Conservation (phyloP, 2,113 vertebrate genomes). For the Lota lota region DNA sequence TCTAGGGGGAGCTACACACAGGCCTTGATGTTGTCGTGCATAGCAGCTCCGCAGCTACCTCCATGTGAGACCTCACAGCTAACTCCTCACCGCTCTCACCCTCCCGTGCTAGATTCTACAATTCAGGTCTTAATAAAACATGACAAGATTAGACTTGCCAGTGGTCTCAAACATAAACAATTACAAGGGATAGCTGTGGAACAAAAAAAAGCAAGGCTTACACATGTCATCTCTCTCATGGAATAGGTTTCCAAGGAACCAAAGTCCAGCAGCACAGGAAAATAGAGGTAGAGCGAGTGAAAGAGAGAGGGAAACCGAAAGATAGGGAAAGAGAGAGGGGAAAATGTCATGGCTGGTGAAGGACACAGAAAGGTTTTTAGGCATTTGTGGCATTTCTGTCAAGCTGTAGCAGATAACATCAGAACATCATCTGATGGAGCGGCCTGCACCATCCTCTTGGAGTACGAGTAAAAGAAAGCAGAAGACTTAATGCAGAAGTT, state of each 20-base stretch:
- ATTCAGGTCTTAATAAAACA: conserved; percentile 49
- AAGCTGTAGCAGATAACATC: conserved; percentile 51
- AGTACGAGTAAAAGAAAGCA: conserved; percentile 26
- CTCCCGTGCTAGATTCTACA: conserved; percentile 30
- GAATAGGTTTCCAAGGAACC: conserved; percentile 79
- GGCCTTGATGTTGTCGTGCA: background rate
- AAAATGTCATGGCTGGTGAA: conserved; percentile 4
- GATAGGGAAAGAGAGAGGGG: conserved; percentile 29
- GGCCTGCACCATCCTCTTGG: conserved; percentile 39
- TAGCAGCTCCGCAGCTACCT: background rate
- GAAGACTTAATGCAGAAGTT: background rate
- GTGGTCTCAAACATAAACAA: conserved; percentile 59
- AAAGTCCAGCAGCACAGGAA: conserved; percentile 72
- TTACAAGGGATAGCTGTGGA: conserved; percentile 75
- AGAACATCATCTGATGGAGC: conserved; percentile 39
- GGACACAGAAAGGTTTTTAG: conserved; percentile 15
- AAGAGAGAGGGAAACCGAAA: too few species aligned
- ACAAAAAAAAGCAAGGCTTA: conserved; percentile 70
- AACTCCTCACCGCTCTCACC: conserved; percentile 20
- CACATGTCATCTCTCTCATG: conserved; percentile 74
- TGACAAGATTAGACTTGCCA: conserved; percentile 45
- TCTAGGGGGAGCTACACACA: background rate
- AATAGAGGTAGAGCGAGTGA: too few species aligned
- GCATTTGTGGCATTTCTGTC: conserved; percentile 49
- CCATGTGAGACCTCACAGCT: conserved; percentile 23